Evolutionary conservation across 2,113 vertebrate species (phyloP).

Genomic region (Dasyprocta punctata): DNA sequence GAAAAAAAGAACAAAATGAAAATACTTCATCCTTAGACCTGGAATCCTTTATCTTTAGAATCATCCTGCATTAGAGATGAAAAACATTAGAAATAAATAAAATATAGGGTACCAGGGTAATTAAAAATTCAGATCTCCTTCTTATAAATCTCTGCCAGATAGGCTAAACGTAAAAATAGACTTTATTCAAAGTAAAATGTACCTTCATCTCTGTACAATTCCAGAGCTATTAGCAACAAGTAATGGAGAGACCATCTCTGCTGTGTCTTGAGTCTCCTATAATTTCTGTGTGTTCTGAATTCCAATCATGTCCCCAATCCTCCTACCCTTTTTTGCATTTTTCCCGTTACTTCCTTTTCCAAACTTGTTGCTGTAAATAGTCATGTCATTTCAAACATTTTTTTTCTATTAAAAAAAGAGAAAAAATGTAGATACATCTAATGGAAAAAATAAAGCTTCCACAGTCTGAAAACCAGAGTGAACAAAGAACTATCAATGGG

Average conservation of each 20-base stretch:
- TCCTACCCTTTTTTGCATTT: neutral
- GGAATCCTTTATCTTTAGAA: slow-evolving; percentile 12
- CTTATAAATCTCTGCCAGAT: slow-evolving; percentile 35
- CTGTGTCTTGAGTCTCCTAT: neutral
- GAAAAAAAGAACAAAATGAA: neutral
- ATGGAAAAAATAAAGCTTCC: slow-evolving; percentile 11
- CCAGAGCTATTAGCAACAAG: neutral
- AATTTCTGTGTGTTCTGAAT: neutral
- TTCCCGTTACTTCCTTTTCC: neutral
- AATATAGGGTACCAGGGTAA: neutral
- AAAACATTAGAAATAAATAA: slow-evolving; percentile 56
- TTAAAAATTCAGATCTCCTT: slow-evolving; percentile 38
- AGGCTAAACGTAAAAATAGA: neutral
- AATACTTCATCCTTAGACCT: neutral
- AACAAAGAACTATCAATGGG: slow-evolving; percentile 26
- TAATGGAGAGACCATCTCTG: neutral
- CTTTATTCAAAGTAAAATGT: slow-evolving; percentile 57
- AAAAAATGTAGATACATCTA: neutral
- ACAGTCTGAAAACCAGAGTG: neutral
- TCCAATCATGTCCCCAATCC: neutral
- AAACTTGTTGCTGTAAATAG: slow-evolving; percentile 8
- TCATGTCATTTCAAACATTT: slow-evolving; percentile 13
- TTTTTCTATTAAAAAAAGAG: neutral
- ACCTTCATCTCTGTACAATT: neutral
- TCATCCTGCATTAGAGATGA: neutral